Percentiles rank a stretch among this genome's conserved stretches.
Conservation (phyloP, 2,888 invertebrate genomes). For the Nymphalis urticae region DNA sequence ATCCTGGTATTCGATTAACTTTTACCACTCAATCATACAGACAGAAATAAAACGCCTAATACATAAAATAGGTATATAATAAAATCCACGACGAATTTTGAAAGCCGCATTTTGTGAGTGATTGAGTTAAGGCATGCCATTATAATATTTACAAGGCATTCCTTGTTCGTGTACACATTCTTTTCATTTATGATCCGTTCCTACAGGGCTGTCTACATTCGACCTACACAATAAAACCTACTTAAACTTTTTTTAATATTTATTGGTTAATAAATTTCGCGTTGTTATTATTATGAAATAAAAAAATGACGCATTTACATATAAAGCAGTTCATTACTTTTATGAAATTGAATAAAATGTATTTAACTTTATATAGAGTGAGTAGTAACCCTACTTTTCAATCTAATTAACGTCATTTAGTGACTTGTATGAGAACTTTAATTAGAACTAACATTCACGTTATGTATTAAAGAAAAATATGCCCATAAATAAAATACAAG, state of each 20-base stretch:
- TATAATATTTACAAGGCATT: conserved; percentile 27
- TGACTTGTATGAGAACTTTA: conserved; percentile 26
- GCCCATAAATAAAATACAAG: background rate
- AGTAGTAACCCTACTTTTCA: conserved; percentile 14
- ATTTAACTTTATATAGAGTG: background rate
- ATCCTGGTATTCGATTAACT: no score
- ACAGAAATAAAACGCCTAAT: background rate
- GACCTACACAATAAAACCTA: no score
- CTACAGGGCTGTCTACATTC: conserved; percentile 1
- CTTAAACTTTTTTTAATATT: no score
- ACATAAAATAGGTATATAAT: background rate
- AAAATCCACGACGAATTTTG: background rate
- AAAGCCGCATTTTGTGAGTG: background rate
- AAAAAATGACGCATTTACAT: no score
- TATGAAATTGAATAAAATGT: background rate
- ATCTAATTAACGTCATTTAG: conserved; percentile 35
- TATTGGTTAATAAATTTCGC: no score
- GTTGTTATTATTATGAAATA: no score
- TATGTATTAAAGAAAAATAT: conserved; percentile 16
- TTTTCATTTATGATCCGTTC: conserved; percentile 30
- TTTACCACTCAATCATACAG: background rate
- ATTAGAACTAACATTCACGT: conserved; percentile 28
- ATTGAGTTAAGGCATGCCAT: background rate
- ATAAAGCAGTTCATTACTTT: background rate
- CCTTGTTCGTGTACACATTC: conserved; percentile 36